Percentiles rank a stretch among this genome's conserved stretches.
These are phyloP conservation scores for Daktulosphaira vitifoliae DNA, from an alignment of 1,140 invertebrate species.

Conservation along the genomic window DNA sequence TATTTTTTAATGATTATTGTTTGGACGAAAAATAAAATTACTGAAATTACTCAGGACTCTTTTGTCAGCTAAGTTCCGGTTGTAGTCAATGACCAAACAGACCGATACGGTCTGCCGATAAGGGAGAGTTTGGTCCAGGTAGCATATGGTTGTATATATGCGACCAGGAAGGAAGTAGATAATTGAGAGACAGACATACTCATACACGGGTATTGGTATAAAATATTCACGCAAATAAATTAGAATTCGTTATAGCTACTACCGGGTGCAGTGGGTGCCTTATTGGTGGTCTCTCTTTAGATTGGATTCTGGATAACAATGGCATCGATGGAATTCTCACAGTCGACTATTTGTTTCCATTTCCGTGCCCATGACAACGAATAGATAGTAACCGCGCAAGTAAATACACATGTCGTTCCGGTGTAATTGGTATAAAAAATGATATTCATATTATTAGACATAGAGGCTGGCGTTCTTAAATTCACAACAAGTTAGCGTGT, in stretches of 20 bases:
- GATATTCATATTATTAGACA: too few species aligned
- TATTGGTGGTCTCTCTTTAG: constrained; percentile 28
- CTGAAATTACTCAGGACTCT: constrained; percentile 14
- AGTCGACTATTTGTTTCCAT: neutral
- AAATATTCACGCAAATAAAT: constrained; percentile 32
- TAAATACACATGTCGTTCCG: neutral
- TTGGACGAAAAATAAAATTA: constrained; percentile 16
- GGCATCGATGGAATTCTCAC: constrained; percentile 1
- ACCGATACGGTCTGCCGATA: constrained; percentile 33
- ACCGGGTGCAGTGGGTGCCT: constrained; percentile 17
- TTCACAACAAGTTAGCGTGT: neutral
- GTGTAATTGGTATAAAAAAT: too few species aligned
- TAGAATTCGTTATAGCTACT: constrained; percentile 17
- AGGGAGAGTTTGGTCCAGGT: constrained; percentile 34
- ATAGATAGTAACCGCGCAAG: neutral
- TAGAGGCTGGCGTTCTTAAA: neutral
- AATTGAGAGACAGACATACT: constrained; percentile 28
- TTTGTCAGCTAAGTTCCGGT: constrained; percentile 30
- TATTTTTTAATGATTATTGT: constrained; percentile 21
- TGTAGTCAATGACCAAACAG: constrained; percentile 29
- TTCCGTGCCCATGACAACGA: constrained; percentile 16
- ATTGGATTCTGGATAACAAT: constrained; percentile 29
- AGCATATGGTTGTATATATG: constrained; percentile 12
- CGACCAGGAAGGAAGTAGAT: constrained; percentile 32
- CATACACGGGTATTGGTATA: neutral